Evolutionary conservation across 2,888 invertebrate genomes (phyloP), one percentile per base, ranked within the genome.

Genomic region (Thereva nobilitata): DNA sequence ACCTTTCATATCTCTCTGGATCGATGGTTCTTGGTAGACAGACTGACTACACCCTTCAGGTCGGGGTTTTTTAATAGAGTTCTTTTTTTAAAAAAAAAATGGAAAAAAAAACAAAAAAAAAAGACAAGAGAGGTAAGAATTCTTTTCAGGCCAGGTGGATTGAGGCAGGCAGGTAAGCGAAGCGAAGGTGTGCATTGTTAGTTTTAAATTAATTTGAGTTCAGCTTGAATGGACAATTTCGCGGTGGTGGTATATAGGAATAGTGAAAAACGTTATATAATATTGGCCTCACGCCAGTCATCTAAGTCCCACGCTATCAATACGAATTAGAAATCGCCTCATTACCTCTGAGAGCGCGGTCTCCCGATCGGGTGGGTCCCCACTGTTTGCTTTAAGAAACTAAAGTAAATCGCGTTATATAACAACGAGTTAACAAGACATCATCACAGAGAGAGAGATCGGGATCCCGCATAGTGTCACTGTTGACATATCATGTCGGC

Each of bases 201-300:
- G 8, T 47, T 52, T 59, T 49, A 37, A 59, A 59, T 59, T 59
- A 59, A 59, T 59, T 59, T 59, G 40, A 49, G 59, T 47, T 59
- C 59, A 38, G 59, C 59, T 47, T 47, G 47, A 47, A 59, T 47
- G 59, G 59, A 49, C 59, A 59, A 59, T 47, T 59, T 59, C 49
- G 59, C 45, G 59, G 34, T 40, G 5, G 12, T 45, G 37, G 59
- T 59, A 23, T 59, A 10, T 45, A 37, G 10, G 38, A 40, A 10
- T 8, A 7, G 5, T 34, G 34, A 47, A 59, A 34, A 23, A 52
- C 23, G 9, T 59, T 23, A 10, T 23, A 10, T 35, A 8, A 34
- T 34, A 34, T 40, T 4, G 10, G 23, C 23, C 23, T 23, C 23
- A 23, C 23, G 23, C 23, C 23, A 23, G 23, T 23, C 47, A 8